These are phyloP conservation scores for Propithecus coquereli DNA, from an alignment of 2,113 vertebrate species.

Conservation along the genomic window DNA sequence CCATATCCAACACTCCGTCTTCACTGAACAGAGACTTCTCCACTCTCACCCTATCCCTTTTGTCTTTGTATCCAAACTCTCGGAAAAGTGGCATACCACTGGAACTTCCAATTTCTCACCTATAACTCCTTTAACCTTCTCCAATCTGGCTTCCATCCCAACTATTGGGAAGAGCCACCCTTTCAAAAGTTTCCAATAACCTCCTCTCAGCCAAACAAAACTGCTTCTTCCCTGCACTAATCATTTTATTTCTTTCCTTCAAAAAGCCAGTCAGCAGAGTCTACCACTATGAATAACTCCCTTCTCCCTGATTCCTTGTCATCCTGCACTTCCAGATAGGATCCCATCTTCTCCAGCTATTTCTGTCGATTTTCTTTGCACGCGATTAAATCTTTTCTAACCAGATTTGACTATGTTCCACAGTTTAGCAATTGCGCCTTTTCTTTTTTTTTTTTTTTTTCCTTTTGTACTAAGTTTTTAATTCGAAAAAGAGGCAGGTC, in stretches of 20 bases:
- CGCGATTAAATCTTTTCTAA: background rate
- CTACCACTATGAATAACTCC: background rate
- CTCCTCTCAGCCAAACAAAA: background rate
- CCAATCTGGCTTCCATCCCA: background rate
- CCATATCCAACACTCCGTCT: background rate
- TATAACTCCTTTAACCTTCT: conserved; percentile 10
- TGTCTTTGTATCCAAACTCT: background rate
- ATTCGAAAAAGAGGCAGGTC: too few species aligned
- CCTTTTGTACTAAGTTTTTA: too few species aligned
- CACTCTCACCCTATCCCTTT: background rate
- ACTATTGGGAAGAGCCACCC: background rate
- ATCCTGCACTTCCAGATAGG: background rate
- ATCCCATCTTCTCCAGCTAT: background rate
- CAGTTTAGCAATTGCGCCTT: background rate
- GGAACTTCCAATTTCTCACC: background rate
- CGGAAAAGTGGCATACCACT: background rate
- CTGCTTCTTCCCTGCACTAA: background rate
- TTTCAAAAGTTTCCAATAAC: conserved; percentile 38
- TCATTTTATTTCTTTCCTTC: background rate
- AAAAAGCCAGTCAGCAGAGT: background rate
- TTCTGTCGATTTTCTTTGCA: background rate
- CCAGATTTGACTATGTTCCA: background rate
- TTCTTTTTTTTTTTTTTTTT: too few species aligned
- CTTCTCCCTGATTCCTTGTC: background rate
- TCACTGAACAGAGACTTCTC: background rate